Percentiles rank a stretch among this genome's conserved stretches.
Conservation (phyloP, 2,888 invertebrate species). For the Timandra comae region DNA sequence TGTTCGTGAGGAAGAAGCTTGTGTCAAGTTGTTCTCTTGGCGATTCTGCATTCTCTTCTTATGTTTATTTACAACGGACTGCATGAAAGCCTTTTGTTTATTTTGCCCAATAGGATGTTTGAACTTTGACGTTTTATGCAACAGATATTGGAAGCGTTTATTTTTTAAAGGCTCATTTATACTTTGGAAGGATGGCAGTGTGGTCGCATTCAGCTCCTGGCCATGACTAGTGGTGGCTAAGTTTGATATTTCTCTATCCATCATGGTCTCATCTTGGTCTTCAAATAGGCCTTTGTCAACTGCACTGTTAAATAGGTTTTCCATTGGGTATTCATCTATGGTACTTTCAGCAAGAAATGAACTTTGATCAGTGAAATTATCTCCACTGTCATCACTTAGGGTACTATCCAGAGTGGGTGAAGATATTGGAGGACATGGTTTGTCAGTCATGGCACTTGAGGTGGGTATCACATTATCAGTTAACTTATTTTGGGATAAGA, state of each 20-base stretch:
- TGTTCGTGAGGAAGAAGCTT: constrained; percentile 63
- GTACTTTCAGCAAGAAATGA: constrained; percentile 68
- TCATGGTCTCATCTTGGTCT: constrained; percentile 65
- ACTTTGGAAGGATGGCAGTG: constrained; percentile 64
- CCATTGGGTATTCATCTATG: constrained; percentile 72
- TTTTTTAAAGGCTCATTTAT: constrained; percentile 68
- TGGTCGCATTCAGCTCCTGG: constrained; percentile 53
- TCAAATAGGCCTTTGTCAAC: constrained; percentile 69
- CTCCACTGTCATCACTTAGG: constrained; percentile 65
- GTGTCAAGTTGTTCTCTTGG: constrained; percentile 47
- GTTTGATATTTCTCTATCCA: constrained; percentile 71
- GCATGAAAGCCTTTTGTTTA: constrained; percentile 72
- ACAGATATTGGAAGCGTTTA: constrained; percentile 69
- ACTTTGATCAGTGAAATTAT: constrained; percentile 66
- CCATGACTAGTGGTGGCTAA: constrained; percentile 69
- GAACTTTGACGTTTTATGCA: constrained; percentile 71
- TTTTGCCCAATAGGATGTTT: constrained; percentile 69
- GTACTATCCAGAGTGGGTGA: constrained; percentile 60
- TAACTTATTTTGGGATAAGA: constrained; percentile 56
- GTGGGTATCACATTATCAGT: constrained; percentile 50
- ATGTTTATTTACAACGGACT: constrained; percentile 70
- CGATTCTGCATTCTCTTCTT: constrained; percentile 64
- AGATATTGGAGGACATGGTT: constrained; percentile 45
- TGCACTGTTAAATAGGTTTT: constrained; percentile 68
- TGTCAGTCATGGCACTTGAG: constrained; percentile 49